phyloP scores from a whole-genome alignment of 30 jellyfish, hydroid and myxozoan species.

The Aurelia aurita region DNA sequence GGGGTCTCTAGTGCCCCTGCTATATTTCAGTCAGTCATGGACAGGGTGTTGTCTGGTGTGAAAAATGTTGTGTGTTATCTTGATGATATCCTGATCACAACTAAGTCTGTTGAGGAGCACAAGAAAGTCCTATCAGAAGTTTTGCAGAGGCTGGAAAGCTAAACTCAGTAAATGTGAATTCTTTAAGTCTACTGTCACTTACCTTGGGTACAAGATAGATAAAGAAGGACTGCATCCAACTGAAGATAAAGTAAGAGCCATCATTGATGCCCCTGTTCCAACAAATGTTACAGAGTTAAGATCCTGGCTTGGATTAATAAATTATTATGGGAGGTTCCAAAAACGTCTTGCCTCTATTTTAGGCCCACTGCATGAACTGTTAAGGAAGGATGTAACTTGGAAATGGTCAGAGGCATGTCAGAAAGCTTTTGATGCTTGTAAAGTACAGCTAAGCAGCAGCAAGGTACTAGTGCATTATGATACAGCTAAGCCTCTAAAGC shows the following conservation, averaged over 20 bases:
- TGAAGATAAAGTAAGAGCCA: constrained; percentile 41
- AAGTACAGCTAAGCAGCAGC: constrained; percentile 13
- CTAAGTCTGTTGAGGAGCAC: constrained; percentile 42
- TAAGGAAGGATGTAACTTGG: constrained; percentile 30
- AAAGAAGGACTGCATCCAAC: constrained; percentile 52
- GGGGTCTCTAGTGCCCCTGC: constrained; percentile 73
- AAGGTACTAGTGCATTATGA: constrained; percentile 74
- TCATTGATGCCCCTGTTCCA: constrained; percentile 57
- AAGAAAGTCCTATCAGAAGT: constrained; percentile 9
- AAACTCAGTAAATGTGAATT: constrained; percentile 48
- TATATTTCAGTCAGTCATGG: constrained; percentile 58
- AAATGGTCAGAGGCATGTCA: constrained; percentile 26
- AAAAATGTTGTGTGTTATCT: constrained; percentile 1
- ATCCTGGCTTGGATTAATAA: constrained; percentile 58
- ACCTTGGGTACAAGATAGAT: constrained; percentile 52
- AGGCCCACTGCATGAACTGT: constrained; percentile 53
- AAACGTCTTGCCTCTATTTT: constrained; percentile 23
- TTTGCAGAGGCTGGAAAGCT: constrained; percentile 16
- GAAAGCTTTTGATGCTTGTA: neutral
- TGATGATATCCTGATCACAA: constrained; percentile 63
- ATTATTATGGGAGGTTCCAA: constrained; percentile 52
- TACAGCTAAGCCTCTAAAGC: constrained; percentile 36
- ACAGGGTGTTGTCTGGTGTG: constrained; percentile 12
- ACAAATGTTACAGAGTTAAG: constrained; percentile 38
- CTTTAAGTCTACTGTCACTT: constrained; percentile 19